These are phyloP conservation scores for Caenorhabditis zanzibari DNA, from an alignment of 2,888 invertebrate species.

Conservation along the genomic window DNA sequence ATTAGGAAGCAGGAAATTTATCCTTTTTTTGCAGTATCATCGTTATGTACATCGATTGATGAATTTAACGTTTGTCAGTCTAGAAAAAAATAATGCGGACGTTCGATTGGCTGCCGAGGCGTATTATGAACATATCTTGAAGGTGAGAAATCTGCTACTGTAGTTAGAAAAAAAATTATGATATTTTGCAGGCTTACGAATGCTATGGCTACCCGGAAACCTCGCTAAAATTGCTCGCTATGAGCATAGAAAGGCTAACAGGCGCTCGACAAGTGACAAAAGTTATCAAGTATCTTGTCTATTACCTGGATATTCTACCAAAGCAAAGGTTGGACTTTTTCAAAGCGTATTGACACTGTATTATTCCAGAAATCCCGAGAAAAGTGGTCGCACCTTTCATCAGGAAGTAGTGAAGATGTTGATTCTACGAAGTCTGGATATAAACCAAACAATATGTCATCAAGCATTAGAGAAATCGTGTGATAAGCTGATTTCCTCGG, in stretches of 20 bases:
- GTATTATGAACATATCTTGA: slow-evolving; percentile 55
- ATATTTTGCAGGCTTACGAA: slow-evolving; percentile 26
- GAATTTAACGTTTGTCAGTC: slow-evolving; percentile 35
- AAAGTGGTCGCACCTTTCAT: slow-evolving; percentile 23
- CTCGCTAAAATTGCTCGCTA: slow-evolving; percentile 25
- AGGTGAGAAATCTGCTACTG: neutral
- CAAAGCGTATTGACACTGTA: neutral
- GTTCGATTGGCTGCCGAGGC: slow-evolving; percentile 56
- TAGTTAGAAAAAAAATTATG: too few species aligned
- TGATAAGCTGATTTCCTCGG: slow-evolving; percentile 25
- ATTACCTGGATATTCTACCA: slow-evolving; percentile 41
- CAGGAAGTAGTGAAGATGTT: slow-evolving; percentile 40
- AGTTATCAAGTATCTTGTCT: slow-evolving; percentile 45
- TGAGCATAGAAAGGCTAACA: slow-evolving; percentile 45
- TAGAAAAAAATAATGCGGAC: slow-evolving; percentile 48
- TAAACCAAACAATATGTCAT: slow-evolving; percentile 45
- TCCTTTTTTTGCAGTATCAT: slow-evolving; percentile 32
- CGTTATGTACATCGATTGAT: slow-evolving; percentile 47
- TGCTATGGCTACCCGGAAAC: slow-evolving; percentile 54
- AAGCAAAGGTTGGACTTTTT: slow-evolving; percentile 17
- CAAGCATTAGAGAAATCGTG: slow-evolving; percentile 50
- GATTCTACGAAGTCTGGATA: slow-evolving; percentile 45
- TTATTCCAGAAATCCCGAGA: slow-evolving; percentile 13
- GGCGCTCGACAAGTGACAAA: slow-evolving; percentile 52
- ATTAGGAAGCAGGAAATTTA: neutral